A percentile compares a stretch with the other conserved stretches of the same genome.
These are phyloP conservation scores for Drosophila equinoxialis DNA, from an alignment of 1,140 invertebrate genomes.

Conservation along the genomic window DNA sequence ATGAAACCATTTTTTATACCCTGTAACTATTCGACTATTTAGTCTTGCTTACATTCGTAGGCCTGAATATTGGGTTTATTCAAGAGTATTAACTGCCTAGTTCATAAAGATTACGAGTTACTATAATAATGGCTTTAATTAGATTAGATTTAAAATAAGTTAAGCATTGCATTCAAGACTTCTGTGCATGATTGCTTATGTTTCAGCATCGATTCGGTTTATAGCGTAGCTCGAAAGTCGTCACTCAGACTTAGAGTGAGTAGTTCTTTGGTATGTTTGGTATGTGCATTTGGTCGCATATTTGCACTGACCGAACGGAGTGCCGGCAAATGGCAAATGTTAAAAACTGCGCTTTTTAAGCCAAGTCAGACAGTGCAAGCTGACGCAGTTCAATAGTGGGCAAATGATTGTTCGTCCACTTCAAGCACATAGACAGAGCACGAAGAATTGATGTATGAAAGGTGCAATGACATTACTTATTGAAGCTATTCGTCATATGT, in stretches of 20 bases:
- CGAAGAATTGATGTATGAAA: not conserved
- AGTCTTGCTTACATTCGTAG: too few relatives aligned
- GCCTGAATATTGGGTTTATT: too few relatives aligned
- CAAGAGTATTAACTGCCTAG: too few relatives aligned
- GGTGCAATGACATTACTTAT: not conserved
- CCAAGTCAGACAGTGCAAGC: not conserved
- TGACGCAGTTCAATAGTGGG: not conserved
- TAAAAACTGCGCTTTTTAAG: conserved; percentile 17
- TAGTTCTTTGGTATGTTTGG: not conserved
- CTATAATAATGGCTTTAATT: too few relatives aligned
- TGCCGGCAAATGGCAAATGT: conserved; percentile 29
- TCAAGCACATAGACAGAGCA: not conserved
- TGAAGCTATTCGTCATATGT: conserved; percentile 1
- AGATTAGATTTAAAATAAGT: too few relatives aligned
- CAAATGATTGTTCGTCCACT: conserved; percentile 4
- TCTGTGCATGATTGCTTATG: too few relatives aligned
- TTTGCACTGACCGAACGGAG: not conserved
- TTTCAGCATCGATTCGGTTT: too few relatives aligned
- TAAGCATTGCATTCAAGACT: too few relatives aligned
- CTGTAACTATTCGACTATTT: not conserved
- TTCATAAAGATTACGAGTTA: too few relatives aligned
- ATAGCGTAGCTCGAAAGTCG: not conserved
- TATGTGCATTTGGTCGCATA: not conserved
- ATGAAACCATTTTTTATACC: not conserved
- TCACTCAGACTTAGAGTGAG: too few relatives aligned